These are phyloP conservation scores for Pangasius macronema DNA, from an alignment of 2,797 vertebrate species.

Conservation along the genomic window DNA sequence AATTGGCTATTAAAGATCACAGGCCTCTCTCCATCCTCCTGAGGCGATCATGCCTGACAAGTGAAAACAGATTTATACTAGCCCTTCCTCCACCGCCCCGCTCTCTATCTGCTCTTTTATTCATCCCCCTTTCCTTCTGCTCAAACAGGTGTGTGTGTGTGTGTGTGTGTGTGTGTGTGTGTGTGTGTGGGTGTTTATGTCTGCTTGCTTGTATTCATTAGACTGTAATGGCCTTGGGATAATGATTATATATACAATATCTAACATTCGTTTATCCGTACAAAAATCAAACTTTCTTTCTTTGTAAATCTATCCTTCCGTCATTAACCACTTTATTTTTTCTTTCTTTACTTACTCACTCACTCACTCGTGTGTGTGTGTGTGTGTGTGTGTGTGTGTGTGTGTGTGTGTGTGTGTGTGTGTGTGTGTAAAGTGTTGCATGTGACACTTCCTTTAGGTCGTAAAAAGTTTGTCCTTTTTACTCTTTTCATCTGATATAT, in stretches of 20 bases:
- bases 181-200: background rate
- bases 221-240: conserved; percentile 15
- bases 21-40: conserved; percentile 39
- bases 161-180: background rate
- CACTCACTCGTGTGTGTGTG: too few species aligned
- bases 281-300: background rate
- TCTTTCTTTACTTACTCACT: background rate
- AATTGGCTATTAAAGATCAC: conserved; percentile 56
- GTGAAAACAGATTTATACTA: conserved; percentile 50
- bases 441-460: background rate
- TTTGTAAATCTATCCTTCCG: background rate
- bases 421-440: background rate
- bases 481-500: too few species aligned
- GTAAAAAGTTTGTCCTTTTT: background rate
- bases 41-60: conserved; percentile 47
- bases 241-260: background rate
- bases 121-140: conserved; percentile 37
- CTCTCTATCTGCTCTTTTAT: conserved; percentile 24
- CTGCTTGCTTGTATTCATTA: conserved; percentile 1
- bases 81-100: conserved; percentile 27
- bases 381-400: too few species aligned
- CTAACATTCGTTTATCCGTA: background rate
- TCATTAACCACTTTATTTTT: background rate
- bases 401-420: too few species aligned
- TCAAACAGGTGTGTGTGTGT: conserved; percentile 20